Base-by-base conservation (phyloP, 2,797 vertebrate species). In the Sebastes nivosus region DNA sequence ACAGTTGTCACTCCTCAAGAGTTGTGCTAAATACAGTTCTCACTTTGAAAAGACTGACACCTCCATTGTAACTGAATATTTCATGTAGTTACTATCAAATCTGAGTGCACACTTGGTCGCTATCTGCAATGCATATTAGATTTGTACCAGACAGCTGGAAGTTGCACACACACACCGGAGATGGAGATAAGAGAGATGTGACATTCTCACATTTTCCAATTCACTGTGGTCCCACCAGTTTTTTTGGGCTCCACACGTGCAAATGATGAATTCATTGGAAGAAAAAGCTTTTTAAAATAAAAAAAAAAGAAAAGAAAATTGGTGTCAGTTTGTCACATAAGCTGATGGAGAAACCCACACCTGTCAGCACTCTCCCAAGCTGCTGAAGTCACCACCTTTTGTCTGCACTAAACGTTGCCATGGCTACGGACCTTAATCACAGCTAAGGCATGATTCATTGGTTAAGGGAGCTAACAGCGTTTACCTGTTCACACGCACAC, bases 371-470 rank as follows among this genome's bases (percentile, higher is more conserved):
- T 50, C 52, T 69, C 4, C 6, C n/a, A 52, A 67, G n/a, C 66
- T 64, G 46, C 67, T 68, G 52, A 67, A 65, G 38, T 70, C 77
- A 25, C 46, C 80, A 22, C 67, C 60, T 72, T 81, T 72, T 71
- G 60, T 54, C 74, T 69, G 81, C 55, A 25, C 30, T 65, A 52
- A 74, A 65, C 2, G 78, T 90, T 77, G 27, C 88, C 20, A 79
- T 87, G 87, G 89, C 75, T 79, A 90, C 80, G 1, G 75, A 61
- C 65, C 46, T 61, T 88, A 87, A 83, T 79, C 66, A 81, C 32
- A 74, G 32, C 71, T 20, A 24, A 69, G 32, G 29, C 73, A 65
- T 79, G 73, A 77, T 86, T 87, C 79, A 82, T 72, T 67, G 65
- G 79, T 61, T 69, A 59, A 65, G 61, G 81, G 79, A 59, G 55